Base-by-base conservation (phyloP, 2,888 invertebrate species). In the Volucella inflata region DNA sequence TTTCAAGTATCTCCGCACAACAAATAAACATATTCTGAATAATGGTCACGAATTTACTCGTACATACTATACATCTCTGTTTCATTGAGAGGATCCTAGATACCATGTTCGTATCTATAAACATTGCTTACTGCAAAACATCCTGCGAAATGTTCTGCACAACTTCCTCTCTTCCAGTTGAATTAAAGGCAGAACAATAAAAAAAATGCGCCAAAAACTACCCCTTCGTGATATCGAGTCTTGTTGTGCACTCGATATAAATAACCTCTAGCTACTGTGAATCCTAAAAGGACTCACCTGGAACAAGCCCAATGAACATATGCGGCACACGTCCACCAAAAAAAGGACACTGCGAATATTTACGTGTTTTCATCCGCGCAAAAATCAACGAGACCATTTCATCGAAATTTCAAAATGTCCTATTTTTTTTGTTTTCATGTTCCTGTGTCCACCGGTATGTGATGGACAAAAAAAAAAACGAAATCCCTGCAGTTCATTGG, bases 191-290 rank as follows among this genome's bases (percentile, higher is more conserved):
- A 55, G 16, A 70, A 14, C 36, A 21, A 44, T 17, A 59, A 42
- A 72, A 16, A 59, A 59, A 38, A n/a, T 40, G 21, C 30, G 11
- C 4, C 53, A 65, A 71, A 42, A 36, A 48, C 40, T 55, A 46
- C 62, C 46, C 62, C 30, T 76, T 60, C 17, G 55, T 46, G 65
- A 60, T 60, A 72, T 55, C 65, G n/a, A 46, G 57, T 50, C 70
- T 78, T 42, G 74, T 84, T 79, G 79, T 30, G 30, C 68, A 70
- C 65, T 84, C 53, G 46, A 70, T 74, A 84, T 79, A 75, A 74
- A 79, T 79, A 75, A 79, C 62, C 57, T 74, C 48, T 70, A 53
- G 53, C 68, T 50, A 79, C 57, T 68, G 68, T 68, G 65, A 72
- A 51, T 59, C 53, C 42, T 71, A 53, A 60, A 82, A 67, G 53